These are phyloP conservation scores for Pedetes capensis DNA, from an alignment of 2,113 vertebrate species.

Conservation along the genomic window DNA sequence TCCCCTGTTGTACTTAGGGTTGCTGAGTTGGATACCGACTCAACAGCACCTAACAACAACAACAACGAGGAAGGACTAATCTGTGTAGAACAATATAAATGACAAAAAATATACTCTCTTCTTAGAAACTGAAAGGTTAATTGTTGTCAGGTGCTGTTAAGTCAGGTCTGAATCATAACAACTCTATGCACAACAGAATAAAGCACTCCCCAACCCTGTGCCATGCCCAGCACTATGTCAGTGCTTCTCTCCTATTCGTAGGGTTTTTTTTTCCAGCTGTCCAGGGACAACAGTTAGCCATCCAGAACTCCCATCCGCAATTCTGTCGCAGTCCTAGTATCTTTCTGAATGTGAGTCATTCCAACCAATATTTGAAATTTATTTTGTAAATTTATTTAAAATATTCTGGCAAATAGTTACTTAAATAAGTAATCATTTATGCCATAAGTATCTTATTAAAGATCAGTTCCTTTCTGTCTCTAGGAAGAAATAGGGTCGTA, in stretches of 20 bases:
- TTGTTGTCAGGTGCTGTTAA: too few relatives aligned
- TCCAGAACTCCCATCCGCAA: fast-evolving
- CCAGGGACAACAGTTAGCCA: neutral
- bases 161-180: too few relatives aligned
- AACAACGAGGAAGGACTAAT: neutral
- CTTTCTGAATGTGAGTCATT: neutral
- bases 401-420: neutral
- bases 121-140: neutral
- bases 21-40: too few relatives aligned
- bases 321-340: neutral
- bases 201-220: too few relatives aligned
- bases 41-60: too few relatives aligned
- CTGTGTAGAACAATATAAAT: neutral
- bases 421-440: neutral
- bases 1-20: too few relatives aligned
- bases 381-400: slow-evolving; percentile 5
- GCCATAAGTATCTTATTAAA: neutral
- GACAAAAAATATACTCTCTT: neutral
- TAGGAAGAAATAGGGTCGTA: neutral
- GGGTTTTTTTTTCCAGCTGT: too few relatives aligned
- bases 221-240: too few relatives aligned
- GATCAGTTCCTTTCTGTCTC: neutral
- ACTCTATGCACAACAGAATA: too few relatives aligned
- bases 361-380: neutral
- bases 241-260: too few relatives aligned